A percentile compares a stretch with the other conserved stretches of the same genome.
Evolutionary conservation across 2,797 vertebrate species (phyloP).

Genomic region (Myotis pilosus): DNA sequence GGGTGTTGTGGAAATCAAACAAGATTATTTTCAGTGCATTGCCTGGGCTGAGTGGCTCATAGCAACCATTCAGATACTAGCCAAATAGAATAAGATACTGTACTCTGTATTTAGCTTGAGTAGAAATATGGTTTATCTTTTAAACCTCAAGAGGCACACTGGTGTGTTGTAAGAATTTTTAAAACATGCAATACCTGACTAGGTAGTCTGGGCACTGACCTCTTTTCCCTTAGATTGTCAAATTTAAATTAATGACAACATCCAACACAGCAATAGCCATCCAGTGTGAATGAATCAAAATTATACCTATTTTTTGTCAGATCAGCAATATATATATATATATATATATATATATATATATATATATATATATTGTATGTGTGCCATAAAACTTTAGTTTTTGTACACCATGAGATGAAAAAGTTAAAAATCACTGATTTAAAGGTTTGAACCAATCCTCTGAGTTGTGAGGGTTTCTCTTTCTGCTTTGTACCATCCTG

Average conservation of each 20-base stretch:
- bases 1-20: not conserved
- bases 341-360: too few species aligned
- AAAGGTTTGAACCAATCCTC: not conserved
- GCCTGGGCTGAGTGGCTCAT: not conserved
- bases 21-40: not conserved
- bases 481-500: not conserved
- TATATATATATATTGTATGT: not conserved
- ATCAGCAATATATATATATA: not conserved
- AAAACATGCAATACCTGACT: not conserved
- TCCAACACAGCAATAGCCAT: not conserved
- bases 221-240: not conserved
- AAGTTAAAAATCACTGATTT: not conserved
- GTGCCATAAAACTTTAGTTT: not conserved
- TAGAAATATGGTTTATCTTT: not conserved
- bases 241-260: not conserved
- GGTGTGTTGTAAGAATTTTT: not conserved
- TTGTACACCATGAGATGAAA: not conserved
- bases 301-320: not conserved
- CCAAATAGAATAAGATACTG: not conserved
- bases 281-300: not conserved
- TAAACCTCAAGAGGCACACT: not conserved
- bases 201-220: not conserved
- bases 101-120: not conserved
- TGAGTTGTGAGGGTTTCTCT: slow-evolving; percentile 29
- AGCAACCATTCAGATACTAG: not conserved